Conservation (phyloP, 37 sponge, comb jelly and placozoan species). For the Agelas oroides region DNA sequence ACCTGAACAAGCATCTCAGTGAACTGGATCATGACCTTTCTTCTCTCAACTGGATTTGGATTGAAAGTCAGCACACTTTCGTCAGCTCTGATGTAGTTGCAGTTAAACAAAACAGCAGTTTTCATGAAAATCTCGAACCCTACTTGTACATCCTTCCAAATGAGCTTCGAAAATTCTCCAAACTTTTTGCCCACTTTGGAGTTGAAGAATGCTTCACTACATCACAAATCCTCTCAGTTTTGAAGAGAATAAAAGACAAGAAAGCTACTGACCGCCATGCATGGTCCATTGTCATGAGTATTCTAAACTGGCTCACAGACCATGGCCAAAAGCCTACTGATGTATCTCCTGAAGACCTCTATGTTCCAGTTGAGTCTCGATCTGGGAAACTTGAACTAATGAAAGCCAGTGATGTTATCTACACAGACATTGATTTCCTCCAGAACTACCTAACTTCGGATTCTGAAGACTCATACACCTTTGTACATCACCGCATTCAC, state of each 20-base stretch:
- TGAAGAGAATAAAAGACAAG: constrained; percentile 33
- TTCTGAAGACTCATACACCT: neutral
- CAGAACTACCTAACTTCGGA: neutral
- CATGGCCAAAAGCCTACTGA: neutral
- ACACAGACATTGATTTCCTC: constrained; percentile 39
- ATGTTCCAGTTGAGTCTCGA: constrained; percentile 30
- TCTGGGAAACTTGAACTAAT: constrained; percentile 1
- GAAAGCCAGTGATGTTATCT: constrained; percentile 10
- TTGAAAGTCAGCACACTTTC: constrained; percentile 38
- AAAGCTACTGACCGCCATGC: neutral
- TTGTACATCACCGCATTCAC: neutral
- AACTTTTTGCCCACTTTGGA: constrained; percentile 45
- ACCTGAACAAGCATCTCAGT: too few relatives aligned
- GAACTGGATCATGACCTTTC: too few relatives aligned
- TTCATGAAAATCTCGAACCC: constrained; percentile 38
- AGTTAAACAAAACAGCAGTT: constrained; percentile 12
- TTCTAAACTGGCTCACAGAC: constrained; percentile 67
- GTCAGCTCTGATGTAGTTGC: constrained; percentile 26
- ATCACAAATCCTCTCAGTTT: constrained; percentile 45
- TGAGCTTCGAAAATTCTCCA: neutral
- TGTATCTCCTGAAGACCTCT: neutral
- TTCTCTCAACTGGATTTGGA: constrained; percentile 31
- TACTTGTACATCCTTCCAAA: constrained; percentile 53
- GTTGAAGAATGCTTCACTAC: constrained; percentile 13
- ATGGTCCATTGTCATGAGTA: constrained; percentile 41